Evolutionary conservation across 2,797 vertebrate species (phyloP), one percentile per base, ranked within the genome.

Genomic region (Etheostoma nigrum): DNA sequence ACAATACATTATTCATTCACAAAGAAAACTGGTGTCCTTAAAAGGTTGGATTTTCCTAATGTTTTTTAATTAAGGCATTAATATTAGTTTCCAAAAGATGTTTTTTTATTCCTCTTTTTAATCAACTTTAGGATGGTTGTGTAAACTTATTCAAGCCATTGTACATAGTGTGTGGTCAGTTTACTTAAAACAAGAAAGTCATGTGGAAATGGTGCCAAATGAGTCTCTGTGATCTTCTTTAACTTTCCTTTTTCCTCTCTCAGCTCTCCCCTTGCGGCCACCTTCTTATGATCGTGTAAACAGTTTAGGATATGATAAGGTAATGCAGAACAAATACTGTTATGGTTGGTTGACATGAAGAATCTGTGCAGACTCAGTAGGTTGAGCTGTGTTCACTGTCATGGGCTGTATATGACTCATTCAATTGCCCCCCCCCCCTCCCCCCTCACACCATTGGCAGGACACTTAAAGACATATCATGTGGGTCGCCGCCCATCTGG

Each of bases 381-480:
- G 63, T 13, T 72, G 67, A 69, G 67, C 58, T 85, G 68, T 59
- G 44, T 60, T 83, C 64, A 81, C 65, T 36, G 63, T 67, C 71
- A 72, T 66, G 51, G 10, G 61, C 75, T 48, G 71, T 72, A 57
- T 64, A 63, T 67, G 64, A 49, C 49, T 74, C 74, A 70, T 84
- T 91, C 79, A 85, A 67, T 54, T 55, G 72, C 74, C 67, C 81
- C 68, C 30, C 63, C 74, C 82, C 76, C 5, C 5, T 5, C 67
- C 69, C 69, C 74, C 62, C 62, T 60, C 62, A 76, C 84, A 77
- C 59, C 48, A 77, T 71, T 83, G 83, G 85, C 63, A 83, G 69
- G 80, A 85, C 81, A 84, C 85, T 92, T 86, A 85, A 86, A 90
- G 83, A 86, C 82, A 67, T 68, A 92, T 93, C 92, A 90, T 85